A percentile compares a stretch with the other conserved stretches of the same genome.
Conservation (phyloP, 2,888 invertebrate species). For the Diarsia rubi region DNA sequence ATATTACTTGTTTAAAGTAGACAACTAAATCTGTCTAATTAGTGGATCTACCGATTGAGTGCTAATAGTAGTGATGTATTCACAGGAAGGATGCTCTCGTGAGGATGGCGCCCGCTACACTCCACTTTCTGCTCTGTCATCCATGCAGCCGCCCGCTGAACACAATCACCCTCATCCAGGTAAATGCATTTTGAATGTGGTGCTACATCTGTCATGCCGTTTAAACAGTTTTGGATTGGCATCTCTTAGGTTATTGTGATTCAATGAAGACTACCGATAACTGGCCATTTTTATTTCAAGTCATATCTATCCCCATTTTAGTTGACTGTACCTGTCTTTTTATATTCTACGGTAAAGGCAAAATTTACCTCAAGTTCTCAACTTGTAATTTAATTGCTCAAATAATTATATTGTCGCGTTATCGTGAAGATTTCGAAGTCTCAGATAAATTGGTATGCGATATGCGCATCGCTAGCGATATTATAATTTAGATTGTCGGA, state of each 20-base stretch:
- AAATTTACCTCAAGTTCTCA: neutral
- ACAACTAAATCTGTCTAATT: constrained; percentile 10
- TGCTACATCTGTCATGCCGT: neutral
- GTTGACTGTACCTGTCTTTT: neutral
- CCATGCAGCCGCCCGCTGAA: constrained; percentile 95
- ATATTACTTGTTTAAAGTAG: constrained; percentile 9
- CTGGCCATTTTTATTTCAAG: neutral
- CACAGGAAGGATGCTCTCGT: constrained; percentile 86
- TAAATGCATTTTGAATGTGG: constrained; percentile 71
- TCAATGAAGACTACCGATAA: neutral
- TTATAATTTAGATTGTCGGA: constrained; percentile 48
- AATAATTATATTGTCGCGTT: neutral
- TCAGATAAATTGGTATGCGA: constrained; percentile 41
- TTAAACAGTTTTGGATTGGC: neutral
- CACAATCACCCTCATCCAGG: constrained; percentile 91
- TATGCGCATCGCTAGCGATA: constrained; percentile 40
- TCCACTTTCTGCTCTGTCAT: constrained; percentile 95
- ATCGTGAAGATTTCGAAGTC: constrained; percentile 16
- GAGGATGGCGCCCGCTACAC: constrained; percentile 92
- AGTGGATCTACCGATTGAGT: constrained; percentile 8
- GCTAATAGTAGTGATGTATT: constrained; percentile 15
- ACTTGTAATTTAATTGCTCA: neutral
- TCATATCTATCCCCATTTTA: neutral
- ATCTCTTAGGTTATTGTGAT: neutral
- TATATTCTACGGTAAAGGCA: neutral